These are phyloP conservation scores for Parazoanthus swiftii DNA, from an alignment of 92 coral and sea anemone genomes.

Conservation along the genomic window DNA sequence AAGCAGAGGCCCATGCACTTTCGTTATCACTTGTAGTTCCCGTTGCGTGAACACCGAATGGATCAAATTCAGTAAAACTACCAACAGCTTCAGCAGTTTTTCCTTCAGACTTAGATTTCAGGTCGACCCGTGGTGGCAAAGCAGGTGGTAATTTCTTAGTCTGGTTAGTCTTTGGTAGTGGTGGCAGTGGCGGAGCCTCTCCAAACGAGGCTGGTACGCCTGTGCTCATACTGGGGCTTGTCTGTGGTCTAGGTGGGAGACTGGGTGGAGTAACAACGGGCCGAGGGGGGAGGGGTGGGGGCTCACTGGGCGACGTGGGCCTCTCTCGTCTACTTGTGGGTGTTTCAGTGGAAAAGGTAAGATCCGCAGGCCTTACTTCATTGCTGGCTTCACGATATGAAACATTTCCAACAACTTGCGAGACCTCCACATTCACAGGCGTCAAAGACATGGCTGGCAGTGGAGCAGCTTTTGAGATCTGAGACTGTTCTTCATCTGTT, in stretches of 20 bases:
- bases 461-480: background rate
- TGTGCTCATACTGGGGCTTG: conserved; percentile 39
- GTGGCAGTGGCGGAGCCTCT: conserved; percentile 50
- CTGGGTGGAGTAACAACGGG: conserved; percentile 76
- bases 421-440: background rate
- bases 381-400: background rate
- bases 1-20: conserved; percentile 27
- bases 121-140: conserved; percentile 89
- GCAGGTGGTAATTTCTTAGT: conserved; percentile 83
- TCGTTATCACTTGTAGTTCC: background rate
- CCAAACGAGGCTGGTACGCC: conserved; percentile 39
- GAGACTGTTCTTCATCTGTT: conserved; percentile 3
- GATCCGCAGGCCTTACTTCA: conserved; percentile 41
- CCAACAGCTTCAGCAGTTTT: background rate
- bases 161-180: conserved; percentile 40
- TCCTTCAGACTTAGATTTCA: conserved; percentile 52
- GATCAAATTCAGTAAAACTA: conserved; percentile 25
- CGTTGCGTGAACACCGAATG: conserved; percentile 21
- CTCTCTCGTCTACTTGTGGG: conserved; percentile 34
- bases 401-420: conserved; percentile 10
- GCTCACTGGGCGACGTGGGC: conserved; percentile 71
- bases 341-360: conserved; percentile 44
- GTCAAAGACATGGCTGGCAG: conserved; percentile 5
- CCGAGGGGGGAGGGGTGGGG: conserved; percentile 99
- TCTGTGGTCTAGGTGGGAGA: conserved; percentile 89